Evolutionary conservation across 2,113 vertebrate species (phyloP), one percentile per base, ranked within the genome.

Genomic region (Asarcornis scutulata): DNA sequence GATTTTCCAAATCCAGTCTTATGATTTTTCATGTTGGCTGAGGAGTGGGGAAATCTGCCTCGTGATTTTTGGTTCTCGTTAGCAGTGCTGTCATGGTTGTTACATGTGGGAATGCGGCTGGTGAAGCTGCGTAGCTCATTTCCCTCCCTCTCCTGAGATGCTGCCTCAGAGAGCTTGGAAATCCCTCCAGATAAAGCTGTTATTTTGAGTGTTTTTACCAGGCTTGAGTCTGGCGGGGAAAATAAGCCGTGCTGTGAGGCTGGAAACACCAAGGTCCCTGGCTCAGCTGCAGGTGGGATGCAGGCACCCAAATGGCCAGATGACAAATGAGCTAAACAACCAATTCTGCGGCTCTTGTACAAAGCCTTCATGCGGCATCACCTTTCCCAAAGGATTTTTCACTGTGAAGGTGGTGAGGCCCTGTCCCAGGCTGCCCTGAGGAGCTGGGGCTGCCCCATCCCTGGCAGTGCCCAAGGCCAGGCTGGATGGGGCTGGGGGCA

Each of bases 1-100:
- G 6, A 26, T 81, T 78, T 87, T 31, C 81, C 95, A 95, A 29
- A 91, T 84, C 88, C 83, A 95, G 95, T 91, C 95, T 84, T 60
- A 82, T 94, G 95, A 97, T 93, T 90, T 64, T 46, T 52, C 2
- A 0, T 75, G 83, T 60, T 95, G 95, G 95, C 92, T 72, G 86
- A 6, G 4, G 60, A 81, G 83, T 75, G 26, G 74, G 80, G 95
- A 88, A 89, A 56, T 91, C 56, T 90, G 86, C 90, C 95, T 93
- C 73, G n/a, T 96, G 95, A 97, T 78, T 6, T 5, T 81, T 36
- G 88, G 73, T 10, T 68, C 86, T 94, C 4, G 0, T 93, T 40
- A 89, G 86, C 1, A 23, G 80, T 58, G 14, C 83, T 72, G 88
- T 50, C 60, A 15, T 82, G 13, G n/a, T 4, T 7, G 52, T 26